A percentile compares a stretch with the other conserved stretches of the same genome.
phyloP scores from a whole-genome alignment of 2,797 vertebrate species.

The Hapalemur alaotrensis region DNA sequence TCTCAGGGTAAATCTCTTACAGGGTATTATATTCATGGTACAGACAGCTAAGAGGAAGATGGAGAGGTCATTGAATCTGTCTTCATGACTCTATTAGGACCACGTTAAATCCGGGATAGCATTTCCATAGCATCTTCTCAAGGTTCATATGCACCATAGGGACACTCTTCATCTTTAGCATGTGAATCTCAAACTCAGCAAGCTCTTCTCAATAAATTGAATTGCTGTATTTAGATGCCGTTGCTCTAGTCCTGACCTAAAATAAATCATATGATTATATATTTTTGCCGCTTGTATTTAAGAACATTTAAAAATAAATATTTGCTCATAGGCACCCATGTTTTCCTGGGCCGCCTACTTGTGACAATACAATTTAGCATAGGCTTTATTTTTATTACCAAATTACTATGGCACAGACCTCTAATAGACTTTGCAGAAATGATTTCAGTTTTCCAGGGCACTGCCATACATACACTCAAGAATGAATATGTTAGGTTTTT shows the following conservation, averaged over 20 bases:
- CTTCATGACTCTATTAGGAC: background rate
- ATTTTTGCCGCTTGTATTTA: background rate
- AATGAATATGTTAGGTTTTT: accelerated
- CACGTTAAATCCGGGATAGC: background rate
- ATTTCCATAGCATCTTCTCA: accelerated
- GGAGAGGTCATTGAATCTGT: background rate
- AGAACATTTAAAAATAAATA: background rate
- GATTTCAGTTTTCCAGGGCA: background rate
- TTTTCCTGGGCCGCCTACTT: background rate
- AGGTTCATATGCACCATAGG: accelerated
- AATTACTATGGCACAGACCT: accelerated
- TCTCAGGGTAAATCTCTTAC: background rate
- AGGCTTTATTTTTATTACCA: background rate
- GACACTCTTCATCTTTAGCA: accelerated
- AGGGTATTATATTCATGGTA: accelerated
- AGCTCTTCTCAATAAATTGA: background rate
- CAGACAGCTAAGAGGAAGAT: background rate
- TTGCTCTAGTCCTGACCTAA: background rate
- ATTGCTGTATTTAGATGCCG: background rate
- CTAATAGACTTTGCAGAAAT: accelerated
- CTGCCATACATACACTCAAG: accelerated
- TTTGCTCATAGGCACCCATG: background rate
- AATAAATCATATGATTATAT: background rate
- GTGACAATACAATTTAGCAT: too few relatives aligned
- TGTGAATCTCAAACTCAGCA: accelerated